These are phyloP conservation scores for Benitochromis conjunctus DNA, from an alignment of 2,113 vertebrate genomes.

Conservation along the genomic window DNA sequence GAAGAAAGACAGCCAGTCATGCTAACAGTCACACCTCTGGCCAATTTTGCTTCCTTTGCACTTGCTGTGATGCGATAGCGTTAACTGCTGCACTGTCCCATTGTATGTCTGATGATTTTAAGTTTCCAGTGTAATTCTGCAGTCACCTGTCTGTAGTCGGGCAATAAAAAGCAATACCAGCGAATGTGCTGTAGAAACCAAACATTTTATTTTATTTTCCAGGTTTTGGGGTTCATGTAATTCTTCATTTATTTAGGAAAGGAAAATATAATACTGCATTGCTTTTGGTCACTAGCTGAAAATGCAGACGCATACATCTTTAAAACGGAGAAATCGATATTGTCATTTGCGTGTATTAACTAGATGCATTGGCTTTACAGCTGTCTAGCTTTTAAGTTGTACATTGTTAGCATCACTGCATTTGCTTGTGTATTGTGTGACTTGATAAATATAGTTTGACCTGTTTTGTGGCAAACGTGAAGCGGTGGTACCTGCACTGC, in stretches of 20 bases:
- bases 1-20: not conserved
- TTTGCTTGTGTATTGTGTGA: not conserved
- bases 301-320: not conserved
- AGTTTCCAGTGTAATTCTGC: not conserved
- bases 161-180: not conserved
- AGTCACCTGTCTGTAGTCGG: not conserved
- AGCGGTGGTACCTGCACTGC: not conserved
- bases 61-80: not conserved
- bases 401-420: not conserved
- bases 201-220: not conserved
- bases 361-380: not conserved
- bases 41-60: not conserved
- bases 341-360: not conserved
- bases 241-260: not conserved
- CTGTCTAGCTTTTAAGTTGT: not conserved
- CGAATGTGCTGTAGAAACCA: not conserved
- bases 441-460: not conserved
- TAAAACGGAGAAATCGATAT: not conserved
- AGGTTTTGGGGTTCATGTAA: not conserved
- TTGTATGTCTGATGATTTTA: not conserved
- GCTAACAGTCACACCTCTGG: not conserved
- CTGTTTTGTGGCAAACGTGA: not conserved
- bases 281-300: not conserved
- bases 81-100: not conserved
- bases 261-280: not conserved